Evolutionary conservation across 2,113 vertebrate species (phyloP).

Genomic region (Silurus glanis): DNA sequence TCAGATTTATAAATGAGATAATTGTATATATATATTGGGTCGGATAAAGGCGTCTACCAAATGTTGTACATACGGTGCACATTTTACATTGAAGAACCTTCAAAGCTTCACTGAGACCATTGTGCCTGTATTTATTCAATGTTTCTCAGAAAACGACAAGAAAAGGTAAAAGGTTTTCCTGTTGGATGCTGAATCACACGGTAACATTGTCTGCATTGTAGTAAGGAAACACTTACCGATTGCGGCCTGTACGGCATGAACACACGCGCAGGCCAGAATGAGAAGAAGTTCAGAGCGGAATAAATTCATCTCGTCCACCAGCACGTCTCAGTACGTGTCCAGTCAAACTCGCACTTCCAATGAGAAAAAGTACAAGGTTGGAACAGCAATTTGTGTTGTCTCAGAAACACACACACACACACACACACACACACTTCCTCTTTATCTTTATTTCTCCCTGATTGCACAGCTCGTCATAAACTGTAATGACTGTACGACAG

Average conservation of each 20-base stretch:
- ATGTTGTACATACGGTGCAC: no score
- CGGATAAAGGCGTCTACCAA: no score
- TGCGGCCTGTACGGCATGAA: slow-evolving; percentile 29
- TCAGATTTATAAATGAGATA: no score
- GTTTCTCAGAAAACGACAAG: background rate
- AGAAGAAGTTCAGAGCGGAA: background rate
- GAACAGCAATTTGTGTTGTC: background rate
- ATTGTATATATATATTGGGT: no score
- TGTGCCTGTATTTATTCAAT: background rate
- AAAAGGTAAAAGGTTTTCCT: background rate
- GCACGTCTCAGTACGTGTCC: background rate
- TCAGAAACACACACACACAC: background rate
- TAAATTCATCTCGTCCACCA: background rate
- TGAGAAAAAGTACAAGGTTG: background rate
- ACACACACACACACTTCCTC: background rate
- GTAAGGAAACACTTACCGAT: slow-evolving; percentile 57
- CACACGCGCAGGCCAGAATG: slow-evolving; percentile 38
- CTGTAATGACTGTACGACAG: background rate
- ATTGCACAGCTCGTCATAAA: background rate
- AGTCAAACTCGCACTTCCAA: background rate
- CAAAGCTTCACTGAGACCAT: background rate
- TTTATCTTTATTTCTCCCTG: background rate
- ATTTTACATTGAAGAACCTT: no score
- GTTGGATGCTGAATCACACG: background rate
- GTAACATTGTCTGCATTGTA: background rate